Conservation (phyloP, 2,888 invertebrate species). For the Coleophora deauratella region DNA sequence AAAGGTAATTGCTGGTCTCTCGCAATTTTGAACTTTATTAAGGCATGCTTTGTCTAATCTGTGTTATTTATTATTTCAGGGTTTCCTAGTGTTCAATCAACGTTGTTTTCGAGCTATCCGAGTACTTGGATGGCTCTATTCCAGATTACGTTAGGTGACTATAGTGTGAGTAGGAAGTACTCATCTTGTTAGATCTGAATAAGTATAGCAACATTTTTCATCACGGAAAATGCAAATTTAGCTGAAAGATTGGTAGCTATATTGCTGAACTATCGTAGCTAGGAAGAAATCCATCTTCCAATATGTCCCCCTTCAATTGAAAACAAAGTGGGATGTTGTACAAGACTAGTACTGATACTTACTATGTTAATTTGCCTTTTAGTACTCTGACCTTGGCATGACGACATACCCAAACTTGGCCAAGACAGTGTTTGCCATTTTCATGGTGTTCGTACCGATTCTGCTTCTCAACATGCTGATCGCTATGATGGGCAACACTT, state of each 20-base stretch:
- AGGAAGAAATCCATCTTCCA: too few relatives aligned
- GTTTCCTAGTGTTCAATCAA: slow-evolving; percentile 85
- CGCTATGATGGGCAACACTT: slow-evolving; percentile 99
- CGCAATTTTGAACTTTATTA: not conserved
- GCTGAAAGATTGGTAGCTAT: too few relatives aligned
- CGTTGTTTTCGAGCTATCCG: slow-evolving; percentile 87
- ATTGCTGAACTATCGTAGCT: too few relatives aligned
- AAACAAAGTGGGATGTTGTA: too few relatives aligned
- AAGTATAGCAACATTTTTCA: too few relatives aligned
- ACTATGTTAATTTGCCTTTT: slow-evolving; percentile 29
- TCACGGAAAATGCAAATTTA: too few relatives aligned
- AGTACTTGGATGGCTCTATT: slow-evolving; percentile 98
- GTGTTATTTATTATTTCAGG: slow-evolving; percentile 67
- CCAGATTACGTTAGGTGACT: slow-evolving; percentile 97
- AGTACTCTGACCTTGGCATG: slow-evolving; percentile 94
- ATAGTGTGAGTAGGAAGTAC: slow-evolving; percentile 94
- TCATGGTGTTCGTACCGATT: slow-evolving; percentile 99
- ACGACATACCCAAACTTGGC: slow-evolving; percentile 94
- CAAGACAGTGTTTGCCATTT: slow-evolving; percentile 96
- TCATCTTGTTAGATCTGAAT: too few relatives aligned
- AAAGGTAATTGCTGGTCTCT: slow-evolving; percentile 70
- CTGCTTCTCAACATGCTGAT: slow-evolving; percentile 96
- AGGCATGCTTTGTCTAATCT: too few relatives aligned
- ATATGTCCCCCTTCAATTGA: too few relatives aligned
- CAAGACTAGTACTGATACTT: too few relatives aligned